phyloP scores from a whole-genome alignment of 1,140 invertebrate species.

The Bombus pyrosoma region DNA sequence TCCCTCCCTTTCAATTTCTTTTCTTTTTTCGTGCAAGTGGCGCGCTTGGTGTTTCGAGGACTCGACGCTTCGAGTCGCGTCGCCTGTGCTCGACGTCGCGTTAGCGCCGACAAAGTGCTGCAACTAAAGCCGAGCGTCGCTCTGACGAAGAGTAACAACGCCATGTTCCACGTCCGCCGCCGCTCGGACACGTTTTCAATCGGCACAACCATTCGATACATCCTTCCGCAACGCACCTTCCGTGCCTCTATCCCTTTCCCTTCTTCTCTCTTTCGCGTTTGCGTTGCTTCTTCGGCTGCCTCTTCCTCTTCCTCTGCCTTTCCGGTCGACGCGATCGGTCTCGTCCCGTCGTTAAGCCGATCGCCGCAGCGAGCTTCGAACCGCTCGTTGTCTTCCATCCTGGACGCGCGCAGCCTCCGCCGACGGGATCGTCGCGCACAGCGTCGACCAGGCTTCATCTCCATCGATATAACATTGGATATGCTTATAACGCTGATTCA shows the following conservation, averaged over 20 bases:
- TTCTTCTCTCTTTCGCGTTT: background rate
- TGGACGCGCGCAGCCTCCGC: background rate
- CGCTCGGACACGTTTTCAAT: background rate
- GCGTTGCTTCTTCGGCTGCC: background rate
- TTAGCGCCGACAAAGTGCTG: background rate
- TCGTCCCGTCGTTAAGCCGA: background rate
- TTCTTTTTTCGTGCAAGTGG: too few relatives aligned
- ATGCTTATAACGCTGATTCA: background rate
- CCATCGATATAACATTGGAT: background rate
- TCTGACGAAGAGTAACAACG: conserved; percentile 25
- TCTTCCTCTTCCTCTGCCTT: background rate
- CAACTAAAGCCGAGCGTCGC: conserved; percentile 19
- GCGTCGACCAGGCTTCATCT: background rate
- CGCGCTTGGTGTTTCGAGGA: background rate
- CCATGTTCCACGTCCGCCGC: background rate
- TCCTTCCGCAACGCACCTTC: background rate
- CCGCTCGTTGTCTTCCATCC: background rate
- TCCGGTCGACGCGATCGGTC: conserved; percentile 9
- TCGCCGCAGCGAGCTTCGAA: too few relatives aligned
- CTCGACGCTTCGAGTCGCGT: background rate
- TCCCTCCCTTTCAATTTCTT: too few relatives aligned
- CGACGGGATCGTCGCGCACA: background rate
- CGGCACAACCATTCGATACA: background rate
- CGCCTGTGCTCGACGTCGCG: too few relatives aligned
- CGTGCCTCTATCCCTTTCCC: background rate